phyloP scores from a whole-genome alignment of 2,113 vertebrate genomes.

The Pyxicephalus adspersus region DNA sequence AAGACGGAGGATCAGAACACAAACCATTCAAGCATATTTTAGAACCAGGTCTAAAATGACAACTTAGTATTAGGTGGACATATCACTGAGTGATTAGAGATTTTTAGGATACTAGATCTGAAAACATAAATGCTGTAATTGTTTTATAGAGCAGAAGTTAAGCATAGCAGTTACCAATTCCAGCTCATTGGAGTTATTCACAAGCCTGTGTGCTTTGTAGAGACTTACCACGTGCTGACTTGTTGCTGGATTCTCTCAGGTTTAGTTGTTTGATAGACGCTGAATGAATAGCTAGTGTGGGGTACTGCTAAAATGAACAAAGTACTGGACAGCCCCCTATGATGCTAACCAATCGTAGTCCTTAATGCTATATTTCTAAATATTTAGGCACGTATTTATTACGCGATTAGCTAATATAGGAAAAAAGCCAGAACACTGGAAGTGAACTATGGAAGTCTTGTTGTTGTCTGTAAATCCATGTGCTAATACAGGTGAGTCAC shows the following conservation, averaged over 20 bases:
- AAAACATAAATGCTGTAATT: too few species aligned
- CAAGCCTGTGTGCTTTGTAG: not conserved
- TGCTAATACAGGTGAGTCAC: conserved; percentile 39
- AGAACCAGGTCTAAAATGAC: too few species aligned
- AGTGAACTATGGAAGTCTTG: not conserved
- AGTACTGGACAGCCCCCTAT: not conserved
- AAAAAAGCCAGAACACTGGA: not conserved
- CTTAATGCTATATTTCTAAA: not conserved
- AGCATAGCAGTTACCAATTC: too few species aligned
- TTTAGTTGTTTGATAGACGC: not conserved
- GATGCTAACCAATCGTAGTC: not conserved
- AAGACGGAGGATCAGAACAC: too few species aligned
- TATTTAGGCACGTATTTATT: not conserved
- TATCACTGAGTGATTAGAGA: too few species aligned
- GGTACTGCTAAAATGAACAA: not conserved
- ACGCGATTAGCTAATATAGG: not conserved
- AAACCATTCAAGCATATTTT: too few species aligned
- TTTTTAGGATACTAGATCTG: too few species aligned
- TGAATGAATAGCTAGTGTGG: not conserved
- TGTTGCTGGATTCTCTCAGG: not conserved
- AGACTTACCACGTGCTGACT: not conserved
- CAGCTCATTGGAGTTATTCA: too few species aligned
- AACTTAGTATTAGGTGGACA: too few species aligned
- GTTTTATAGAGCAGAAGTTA: too few species aligned
- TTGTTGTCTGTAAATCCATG: not conserved